A percentile compares a stretch with the other conserved stretches of the same genome.
phyloP scores from a whole-genome alignment of 2,113 vertebrate species.

The Megaceryle torquata region DNA sequence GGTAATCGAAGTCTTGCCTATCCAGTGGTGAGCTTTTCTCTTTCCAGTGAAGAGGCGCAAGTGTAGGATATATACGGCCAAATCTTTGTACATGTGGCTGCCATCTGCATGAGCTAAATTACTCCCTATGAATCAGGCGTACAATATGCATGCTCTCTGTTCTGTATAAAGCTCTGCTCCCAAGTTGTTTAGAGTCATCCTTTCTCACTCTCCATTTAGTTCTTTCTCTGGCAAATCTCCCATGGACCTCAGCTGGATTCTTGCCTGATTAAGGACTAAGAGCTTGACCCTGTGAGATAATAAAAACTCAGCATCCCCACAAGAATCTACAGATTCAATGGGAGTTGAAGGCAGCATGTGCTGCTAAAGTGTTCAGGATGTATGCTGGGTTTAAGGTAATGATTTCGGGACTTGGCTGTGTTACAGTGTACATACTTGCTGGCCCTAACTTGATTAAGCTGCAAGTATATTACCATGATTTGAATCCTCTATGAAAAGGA shows the following conservation, averaged over 20 bases:
- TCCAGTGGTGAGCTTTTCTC: neutral
- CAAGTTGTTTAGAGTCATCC: slow-evolving; percentile 37
- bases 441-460: slow-evolving; percentile 45
- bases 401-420: slow-evolving; percentile 36
- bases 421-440: slow-evolving; percentile 12
- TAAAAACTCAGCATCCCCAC: slow-evolving; percentile 6
- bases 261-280: slow-evolving; percentile 47
- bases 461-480: slow-evolving; percentile 30
- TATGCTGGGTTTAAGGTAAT: slow-evolving; percentile 27
- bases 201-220: slow-evolving; percentile 40
- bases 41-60: neutral
- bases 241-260: slow-evolving; percentile 15
- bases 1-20: neutral
- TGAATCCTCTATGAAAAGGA: slow-evolving; percentile 4
- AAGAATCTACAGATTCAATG: neutral
- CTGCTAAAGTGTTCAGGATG: neutral
- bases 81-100: slow-evolving; percentile 38
- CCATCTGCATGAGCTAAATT: slow-evolving; percentile 23
- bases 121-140: slow-evolving; percentile 13
- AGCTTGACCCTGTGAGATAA: slow-evolving; percentile 39
- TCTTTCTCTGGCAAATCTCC: slow-evolving; percentile 28
- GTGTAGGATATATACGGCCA: neutral
- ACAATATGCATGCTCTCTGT: slow-evolving; percentile 5
- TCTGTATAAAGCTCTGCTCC: slow-evolving; percentile 25
- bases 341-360: neutral